Conservation (phyloP, 2,888 invertebrate genomes). For the Aproaerema taeniolella region DNA sequence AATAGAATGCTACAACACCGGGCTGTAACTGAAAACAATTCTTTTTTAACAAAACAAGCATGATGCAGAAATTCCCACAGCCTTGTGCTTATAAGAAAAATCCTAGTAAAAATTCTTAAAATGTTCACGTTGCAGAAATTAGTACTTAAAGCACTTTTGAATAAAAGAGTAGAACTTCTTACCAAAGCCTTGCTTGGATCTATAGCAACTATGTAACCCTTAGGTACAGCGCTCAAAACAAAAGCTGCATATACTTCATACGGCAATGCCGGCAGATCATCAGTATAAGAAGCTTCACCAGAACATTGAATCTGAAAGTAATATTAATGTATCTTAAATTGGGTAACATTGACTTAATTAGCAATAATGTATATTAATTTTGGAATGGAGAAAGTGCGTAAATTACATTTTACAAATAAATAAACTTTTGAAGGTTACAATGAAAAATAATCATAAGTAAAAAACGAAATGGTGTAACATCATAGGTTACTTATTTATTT, state of each 20-base stretch:
- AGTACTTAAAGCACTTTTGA: not conserved
- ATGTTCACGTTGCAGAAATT: too few relatives aligned
- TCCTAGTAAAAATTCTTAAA: too few relatives aligned
- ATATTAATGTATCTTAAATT: not conserved
- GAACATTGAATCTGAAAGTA: slow-evolving; percentile 70
- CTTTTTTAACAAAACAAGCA: not conserved
- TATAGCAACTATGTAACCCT: slow-evolving; percentile 74
- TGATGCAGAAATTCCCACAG: too few relatives aligned
- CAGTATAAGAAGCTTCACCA: slow-evolving; percentile 82
- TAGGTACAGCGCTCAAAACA: slow-evolving; percentile 74
- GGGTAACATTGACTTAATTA: too few relatives aligned
- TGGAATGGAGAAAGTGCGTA: too few relatives aligned
- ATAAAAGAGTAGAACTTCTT: slow-evolving; percentile 21
- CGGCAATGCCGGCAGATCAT: slow-evolving; percentile 75
- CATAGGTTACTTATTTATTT: too few relatives aligned
- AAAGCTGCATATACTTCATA: slow-evolving; percentile 82
- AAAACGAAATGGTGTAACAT: too few relatives aligned
- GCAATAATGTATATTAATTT: too few relatives aligned
- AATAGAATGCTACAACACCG: slow-evolving; percentile 80
- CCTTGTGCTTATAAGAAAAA: too few relatives aligned
- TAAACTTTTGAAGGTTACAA: too few relatives aligned
- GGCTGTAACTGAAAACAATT: slow-evolving; percentile 13
- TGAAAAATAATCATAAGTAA: too few relatives aligned
- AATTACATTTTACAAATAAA: too few relatives aligned
- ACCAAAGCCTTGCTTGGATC: slow-evolving; percentile 80